Percentiles rank a stretch among this genome's conserved stretches.
phyloP scores from a whole-genome alignment of 2,888 invertebrate species.

The Tachina grossa region DNA sequence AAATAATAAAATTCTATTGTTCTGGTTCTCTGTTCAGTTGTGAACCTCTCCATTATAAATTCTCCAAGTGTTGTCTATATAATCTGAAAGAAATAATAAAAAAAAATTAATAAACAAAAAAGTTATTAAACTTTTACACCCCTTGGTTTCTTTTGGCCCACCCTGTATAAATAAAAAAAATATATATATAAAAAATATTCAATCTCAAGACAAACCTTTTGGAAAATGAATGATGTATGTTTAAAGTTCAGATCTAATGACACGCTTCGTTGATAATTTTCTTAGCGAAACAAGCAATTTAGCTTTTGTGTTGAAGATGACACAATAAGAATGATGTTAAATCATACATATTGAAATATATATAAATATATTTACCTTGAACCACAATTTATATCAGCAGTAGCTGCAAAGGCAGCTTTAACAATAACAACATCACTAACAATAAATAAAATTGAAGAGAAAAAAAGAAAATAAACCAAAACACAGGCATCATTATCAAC shows the following conservation, averaged over 20 bases:
- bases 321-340: constrained; percentile 52
- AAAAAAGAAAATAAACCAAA: constrained; percentile 33
- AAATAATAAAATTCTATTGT: too few relatives aligned
- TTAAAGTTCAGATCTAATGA: constrained; percentile 72
- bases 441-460: constrained; percentile 12
- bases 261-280: constrained; percentile 73
- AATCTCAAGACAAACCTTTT: not conserved
- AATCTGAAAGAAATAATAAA: too few relatives aligned
- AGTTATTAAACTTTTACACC: too few relatives aligned
- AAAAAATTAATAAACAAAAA: too few relatives aligned
- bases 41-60: too few relatives aligned
- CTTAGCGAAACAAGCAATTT: constrained; percentile 68
- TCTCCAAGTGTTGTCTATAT: too few relatives aligned
- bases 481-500: constrained; percentile 53
- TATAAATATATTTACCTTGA: constrained; percentile 48
- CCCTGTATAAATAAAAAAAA: not conserved
- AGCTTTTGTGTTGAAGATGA: constrained; percentile 49
- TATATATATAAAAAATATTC: not conserved
- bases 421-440: constrained; percentile 14
- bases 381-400: constrained; percentile 49
- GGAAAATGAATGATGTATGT: constrained; percentile 61
- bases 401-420: not conserved
- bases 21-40: too few relatives aligned
- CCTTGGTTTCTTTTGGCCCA: too few relatives aligned
- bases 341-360: constrained; percentile 51